phyloP scores from a whole-genome alignment of 2,797 vertebrate species.

The Stomatorhinus walkeri region DNA sequence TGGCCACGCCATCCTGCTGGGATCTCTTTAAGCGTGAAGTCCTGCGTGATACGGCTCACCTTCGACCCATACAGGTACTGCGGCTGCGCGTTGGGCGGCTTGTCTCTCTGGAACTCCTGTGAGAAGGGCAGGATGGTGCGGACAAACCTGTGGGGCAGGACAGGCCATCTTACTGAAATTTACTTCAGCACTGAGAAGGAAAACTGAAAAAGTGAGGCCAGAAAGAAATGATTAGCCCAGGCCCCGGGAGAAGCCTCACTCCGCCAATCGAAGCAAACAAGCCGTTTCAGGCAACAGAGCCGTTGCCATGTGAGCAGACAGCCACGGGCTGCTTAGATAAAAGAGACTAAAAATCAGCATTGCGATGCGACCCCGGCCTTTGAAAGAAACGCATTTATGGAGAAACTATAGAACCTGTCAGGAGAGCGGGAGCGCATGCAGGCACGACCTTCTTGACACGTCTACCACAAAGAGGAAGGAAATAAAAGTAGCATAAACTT shows the following conservation, averaged over 20 bases:
- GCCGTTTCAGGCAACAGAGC: not conserved
- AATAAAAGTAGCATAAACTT: not conserved
- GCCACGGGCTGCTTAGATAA: not conserved
- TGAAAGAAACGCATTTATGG: not conserved
- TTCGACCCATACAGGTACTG: slow-evolving; percentile 95
- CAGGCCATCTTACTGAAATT: not conserved
- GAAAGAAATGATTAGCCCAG: not conserved
- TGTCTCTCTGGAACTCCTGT: slow-evolving; percentile 97
- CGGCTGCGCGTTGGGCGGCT: slow-evolving; percentile 91
- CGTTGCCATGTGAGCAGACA: not conserved
- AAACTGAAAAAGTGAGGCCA: not conserved
- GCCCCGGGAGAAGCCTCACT: not conserved
- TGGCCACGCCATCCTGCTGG: not conserved
- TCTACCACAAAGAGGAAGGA: not conserved
- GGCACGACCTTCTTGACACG: not conserved
- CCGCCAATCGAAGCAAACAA: not conserved
- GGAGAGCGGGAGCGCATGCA: not conserved
- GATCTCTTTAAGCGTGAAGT: not conserved
- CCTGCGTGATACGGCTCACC: slow-evolving; percentile 55
- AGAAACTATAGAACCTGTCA: not conserved
- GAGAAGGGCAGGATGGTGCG: slow-evolving; percentile 92
- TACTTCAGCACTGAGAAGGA: not conserved
- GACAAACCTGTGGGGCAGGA: slow-evolving; percentile 71
- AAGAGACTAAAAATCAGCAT: not conserved
- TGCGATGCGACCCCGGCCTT: not conserved